Conservation (phyloP, 2,888 invertebrate species). For the Enchytraeus crypticus region DNA sequence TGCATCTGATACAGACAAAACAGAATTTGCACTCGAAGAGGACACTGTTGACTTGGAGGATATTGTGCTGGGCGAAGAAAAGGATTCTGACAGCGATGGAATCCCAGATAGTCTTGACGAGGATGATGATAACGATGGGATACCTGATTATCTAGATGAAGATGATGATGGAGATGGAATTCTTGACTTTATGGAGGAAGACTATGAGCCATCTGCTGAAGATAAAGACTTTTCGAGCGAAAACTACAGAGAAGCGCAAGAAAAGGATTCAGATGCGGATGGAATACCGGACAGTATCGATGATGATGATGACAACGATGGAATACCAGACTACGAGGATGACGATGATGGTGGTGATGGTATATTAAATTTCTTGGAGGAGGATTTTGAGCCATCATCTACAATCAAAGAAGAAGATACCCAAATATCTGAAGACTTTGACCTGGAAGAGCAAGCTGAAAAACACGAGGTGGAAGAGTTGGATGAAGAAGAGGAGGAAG, state of each 20-base stretch:
- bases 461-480: too few relatives aligned
- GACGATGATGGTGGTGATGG: constrained; percentile 19
- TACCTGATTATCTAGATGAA: constrained; percentile 24
- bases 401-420: constrained; percentile 5
- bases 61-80: background rate
- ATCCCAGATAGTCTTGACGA: constrained; percentile 26
- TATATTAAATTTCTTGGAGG: constrained; percentile 8
- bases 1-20: constrained; percentile 11
- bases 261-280: constrained; percentile 12
- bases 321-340: constrained; percentile 20
- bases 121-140: constrained; percentile 11
- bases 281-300: constrained; percentile 12
- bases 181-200: constrained; percentile 15
- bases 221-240: too few relatives aligned
- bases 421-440: too few relatives aligned
- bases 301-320: constrained; percentile 34
- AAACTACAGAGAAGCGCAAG: background rate
- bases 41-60: too few relatives aligned
- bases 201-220: background rate
- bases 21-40: too few relatives aligned
- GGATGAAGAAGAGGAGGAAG: constrained; percentile 17
- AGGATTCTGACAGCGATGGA: constrained; percentile 8
- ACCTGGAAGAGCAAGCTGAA: background rate
- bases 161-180: constrained; percentile 29
- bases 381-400: constrained; percentile 4